Evolutionary conservation across 1,140 invertebrate genomes (phyloP).

Genomic region (Akabosia matsudoensis): DNA sequence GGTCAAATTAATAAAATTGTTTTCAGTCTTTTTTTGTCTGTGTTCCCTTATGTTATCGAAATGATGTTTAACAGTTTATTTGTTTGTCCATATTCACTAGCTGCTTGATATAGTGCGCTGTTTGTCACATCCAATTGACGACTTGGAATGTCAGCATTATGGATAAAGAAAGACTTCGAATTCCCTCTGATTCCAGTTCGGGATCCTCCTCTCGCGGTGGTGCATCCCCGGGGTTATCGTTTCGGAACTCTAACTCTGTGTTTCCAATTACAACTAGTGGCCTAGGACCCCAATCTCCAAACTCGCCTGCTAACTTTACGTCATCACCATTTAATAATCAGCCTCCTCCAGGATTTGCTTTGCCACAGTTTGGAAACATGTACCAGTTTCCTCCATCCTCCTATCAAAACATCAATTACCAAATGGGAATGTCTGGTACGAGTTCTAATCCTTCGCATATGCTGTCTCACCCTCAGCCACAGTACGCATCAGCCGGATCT

Average conservation of each 20-base stretch:
- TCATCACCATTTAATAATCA: background rate
- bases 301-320: slow-evolving; percentile 17
- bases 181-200: slow-evolving; percentile 27
- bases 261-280: background rate
- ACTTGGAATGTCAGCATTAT: slow-evolving; percentile 29
- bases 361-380: background rate
- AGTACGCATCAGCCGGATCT: background rate
- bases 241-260: background rate
- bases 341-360: slow-evolving; percentile 26
- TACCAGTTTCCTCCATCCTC: slow-evolving; percentile 29
- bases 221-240: slow-evolving; percentile 17
- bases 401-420: slow-evolving; percentile 28
- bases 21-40: too few species aligned
- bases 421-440: background rate
- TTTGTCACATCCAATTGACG: background rate
- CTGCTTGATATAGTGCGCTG: too few species aligned
- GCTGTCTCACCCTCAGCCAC: background rate
- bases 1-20: too few species aligned
- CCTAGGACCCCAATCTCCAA: background rate
- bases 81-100: too few species aligned
- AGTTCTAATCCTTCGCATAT: background rate
- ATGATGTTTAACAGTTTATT: too few species aligned
- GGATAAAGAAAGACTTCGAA: slow-evolving; percentile 32
- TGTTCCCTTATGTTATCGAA: too few species aligned
- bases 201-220: slow-evolving; percentile 19